Base-by-base conservation (phyloP, 2,113 vertebrate species). In the Vicugna pacos region DNA sequence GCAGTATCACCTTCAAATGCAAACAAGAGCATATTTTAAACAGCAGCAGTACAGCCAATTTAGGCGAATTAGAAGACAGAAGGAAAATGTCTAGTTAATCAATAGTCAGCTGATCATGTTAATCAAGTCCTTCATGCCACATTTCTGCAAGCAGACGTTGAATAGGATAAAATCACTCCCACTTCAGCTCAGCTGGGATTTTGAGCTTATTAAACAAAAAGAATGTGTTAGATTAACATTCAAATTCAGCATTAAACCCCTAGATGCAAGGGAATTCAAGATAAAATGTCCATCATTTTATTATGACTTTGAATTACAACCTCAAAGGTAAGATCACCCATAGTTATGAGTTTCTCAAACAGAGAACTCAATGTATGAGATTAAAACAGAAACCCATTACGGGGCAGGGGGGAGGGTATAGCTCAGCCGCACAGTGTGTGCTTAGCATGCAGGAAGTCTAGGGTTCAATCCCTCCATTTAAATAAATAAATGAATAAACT, bases 221-320 rank as follows among this genome's bases (percentile, higher is more conserved):
- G 84, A 97, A 97, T 54, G n/a, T 52, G 79, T 95, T 97, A 96
- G 95, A 96, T 93, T 86, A 94, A 94, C 79, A 97, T 94, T 96
- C 81, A 96, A 91, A 96, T 35, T 93, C 16, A 87, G 91, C 82
- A 96, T 48, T 95, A 94, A 94, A 91, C 19, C 90, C 79, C 82
- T 92, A 95, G 85, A 96, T 83, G 79, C 42, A 96, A 98, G 46
- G 54, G 32, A 94, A 94, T 62, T 85, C 72, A 88, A 60, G 58
- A 52, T 81, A 97, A 94, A 89, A 69, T 30, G 11, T 32, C 62
- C 52, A 79, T 56, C 79, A 91, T 79, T 35, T 82, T 82, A 60
- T 90, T 67, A 75, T 46, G 13, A 79, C 70, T 95, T 93, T 92
- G 76, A 87, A 79, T 75, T 85, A 50, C 32, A 96, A 65, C 32